phyloP scores from a whole-genome alignment of 1,140 invertebrate genomes.

The Calosoma granatense region DNA sequence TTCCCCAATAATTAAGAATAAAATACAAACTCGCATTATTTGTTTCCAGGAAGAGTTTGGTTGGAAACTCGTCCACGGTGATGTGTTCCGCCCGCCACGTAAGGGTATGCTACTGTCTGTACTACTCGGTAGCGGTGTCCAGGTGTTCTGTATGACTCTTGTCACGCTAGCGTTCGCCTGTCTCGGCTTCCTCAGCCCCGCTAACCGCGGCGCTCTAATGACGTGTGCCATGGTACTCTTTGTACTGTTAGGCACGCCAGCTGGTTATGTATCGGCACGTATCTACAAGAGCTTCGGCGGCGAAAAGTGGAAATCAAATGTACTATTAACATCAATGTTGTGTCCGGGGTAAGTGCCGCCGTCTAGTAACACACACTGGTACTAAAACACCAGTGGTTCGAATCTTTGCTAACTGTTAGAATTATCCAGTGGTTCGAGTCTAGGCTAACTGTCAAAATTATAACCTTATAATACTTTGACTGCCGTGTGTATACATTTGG shows the following conservation, averaged over 20 bases:
- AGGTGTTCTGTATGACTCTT: constrained; percentile 73
- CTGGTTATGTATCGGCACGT: constrained; percentile 90
- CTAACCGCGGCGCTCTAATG: constrained; percentile 96
- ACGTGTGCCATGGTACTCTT: constrained; percentile 93
- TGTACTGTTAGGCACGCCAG: constrained; percentile 88
- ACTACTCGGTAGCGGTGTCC: constrained; percentile 87
- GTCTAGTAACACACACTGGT: no score
- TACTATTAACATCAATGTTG: constrained; percentile 88
- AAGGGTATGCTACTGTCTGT: constrained; percentile 95
- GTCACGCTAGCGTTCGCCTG: constrained; percentile 89
- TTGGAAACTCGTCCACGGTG: constrained; percentile 96
- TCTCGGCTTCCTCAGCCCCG: constrained; percentile 94
- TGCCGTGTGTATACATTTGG: no score
- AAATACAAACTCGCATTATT: not conserved
- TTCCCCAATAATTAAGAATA: no score
- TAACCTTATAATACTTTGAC: no score
- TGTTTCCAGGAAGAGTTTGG: constrained; percentile 88
- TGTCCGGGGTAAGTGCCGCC: constrained; percentile 91
- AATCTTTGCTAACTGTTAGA: no score
- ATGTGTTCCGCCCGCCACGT: constrained; percentile 90
- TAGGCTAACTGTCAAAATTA: no score
- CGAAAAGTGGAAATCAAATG: constrained; percentile 97
- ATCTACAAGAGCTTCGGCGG: constrained; percentile 98
- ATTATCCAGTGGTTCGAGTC: no score
- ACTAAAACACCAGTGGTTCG: no score